Conservation (phyloP, 2,113 vertebrate genomes). For the Spilogale gracilis region DNA sequence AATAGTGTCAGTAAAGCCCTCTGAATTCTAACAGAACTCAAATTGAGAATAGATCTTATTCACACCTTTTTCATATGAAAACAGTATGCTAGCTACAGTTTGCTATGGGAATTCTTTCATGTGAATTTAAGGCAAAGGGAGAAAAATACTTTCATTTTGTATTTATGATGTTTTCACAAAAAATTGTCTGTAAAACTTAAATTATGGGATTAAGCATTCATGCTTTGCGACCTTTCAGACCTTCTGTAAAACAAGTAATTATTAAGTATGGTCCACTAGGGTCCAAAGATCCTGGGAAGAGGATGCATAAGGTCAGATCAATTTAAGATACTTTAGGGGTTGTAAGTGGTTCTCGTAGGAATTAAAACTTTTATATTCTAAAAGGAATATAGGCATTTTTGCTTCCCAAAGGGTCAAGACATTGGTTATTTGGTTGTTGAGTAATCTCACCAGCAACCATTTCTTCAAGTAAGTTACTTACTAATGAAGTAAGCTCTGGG, state of each 20-base stretch:
- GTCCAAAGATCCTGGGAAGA: constrained; percentile 16
- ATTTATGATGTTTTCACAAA: constrained; percentile 8
- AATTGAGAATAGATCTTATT: constrained; percentile 15
- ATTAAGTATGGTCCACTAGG: background rate
- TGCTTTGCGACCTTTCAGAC: background rate
- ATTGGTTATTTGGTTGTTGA: background rate
- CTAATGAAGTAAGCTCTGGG: background rate
- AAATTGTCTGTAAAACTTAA: background rate
- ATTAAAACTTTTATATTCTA: background rate
- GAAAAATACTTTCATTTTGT: constrained; percentile 13
- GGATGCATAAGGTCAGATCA: background rate
- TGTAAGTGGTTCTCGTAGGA: background rate
- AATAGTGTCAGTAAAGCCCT: constrained; percentile 11
- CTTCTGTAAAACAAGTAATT: background rate
- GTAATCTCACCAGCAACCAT: background rate
- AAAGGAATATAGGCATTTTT: background rate
- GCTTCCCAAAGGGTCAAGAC: background rate
- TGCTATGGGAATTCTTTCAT: constrained; percentile 1
- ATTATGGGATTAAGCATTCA: constrained; percentile 26
- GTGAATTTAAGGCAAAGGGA: background rate
- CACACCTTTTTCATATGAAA: constrained; percentile 27
- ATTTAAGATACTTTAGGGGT: background rate
- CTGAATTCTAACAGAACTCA: constrained; percentile 16
- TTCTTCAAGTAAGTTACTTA: constrained; percentile 41
- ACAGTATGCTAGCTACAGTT: background rate